Evolutionary conservation across 1,140 invertebrate genomes (phyloP), one percentile per base, ranked within the genome.

Genomic region (Limonius californicus): DNA sequence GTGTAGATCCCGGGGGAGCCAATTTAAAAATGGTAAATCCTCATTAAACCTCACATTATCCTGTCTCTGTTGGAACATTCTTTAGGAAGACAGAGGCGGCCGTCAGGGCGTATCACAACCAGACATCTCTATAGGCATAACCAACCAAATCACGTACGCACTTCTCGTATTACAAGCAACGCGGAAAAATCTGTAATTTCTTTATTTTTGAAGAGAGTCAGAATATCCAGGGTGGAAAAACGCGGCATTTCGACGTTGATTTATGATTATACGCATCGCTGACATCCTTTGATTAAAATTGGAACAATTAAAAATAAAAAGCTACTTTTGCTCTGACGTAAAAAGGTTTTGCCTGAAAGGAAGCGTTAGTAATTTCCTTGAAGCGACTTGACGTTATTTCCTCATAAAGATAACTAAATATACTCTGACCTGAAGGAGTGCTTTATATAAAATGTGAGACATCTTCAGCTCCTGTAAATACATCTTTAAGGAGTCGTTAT

Each of bases 1-100:
- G 20, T 50, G 20, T 55, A 21, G 15, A 12, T 32, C 63, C 55
- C 63, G 9, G 2, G 54, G 63, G 63, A 65, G 54, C 59, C 60
- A 65, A 65, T 65, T 65, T 65, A 65, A 62, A 65, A 65, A 62
- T 62, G 59, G 55, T 65, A 65, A 65, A 60, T 59, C 42, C 59
- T 62, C 64, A 59, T 65, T 65, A 65, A 59, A 16, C 23, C 27
- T 15, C 12, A 21, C 57, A 27, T 39, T 50, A 50, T 7, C 14
- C 16, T 50, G 45, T 21, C 45, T 19, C 45, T 50, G 14, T 21
- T 12, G 45, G 16, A 50, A 21, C 20, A 50, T 50, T 21, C n/a
- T 50, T 50, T 50, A 50, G 3, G 14, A 18, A 21, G 19, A 19
- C 20, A 50, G 7, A 50, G 8, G n/a, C 16, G 20, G 9, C 16